Base-by-base conservation (phyloP, 2,888 invertebrate species). In the Boloria selene region DNA sequence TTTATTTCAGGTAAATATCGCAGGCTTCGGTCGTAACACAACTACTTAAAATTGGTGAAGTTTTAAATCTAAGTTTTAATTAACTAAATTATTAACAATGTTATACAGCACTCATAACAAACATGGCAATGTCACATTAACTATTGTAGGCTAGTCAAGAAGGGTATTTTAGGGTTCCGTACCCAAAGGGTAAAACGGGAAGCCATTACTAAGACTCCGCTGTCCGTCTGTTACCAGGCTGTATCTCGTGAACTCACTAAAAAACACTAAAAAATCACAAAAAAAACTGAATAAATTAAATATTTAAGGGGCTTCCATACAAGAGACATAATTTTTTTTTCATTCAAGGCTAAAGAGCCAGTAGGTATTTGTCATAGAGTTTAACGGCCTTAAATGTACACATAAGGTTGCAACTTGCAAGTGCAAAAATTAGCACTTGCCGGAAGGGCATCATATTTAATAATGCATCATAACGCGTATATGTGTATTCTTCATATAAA, bases 1-100 rank as follows among this genome's bases (percentile, higher is more conserved):
- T 70, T 73, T 44, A 64, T 80, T 80, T 44, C 81, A 81, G 82
- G 81, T 83, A 83, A 81, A 70, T 74, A 76, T 71, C 70, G 1
- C 26, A 16, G 3, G 47, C 26, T 1, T 49, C 47, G 59, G 49
- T 26, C 26, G 17, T 13, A 10, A 22, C 22, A 22, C 10, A 3
- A 17, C 49, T 59, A 4, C 45, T 56, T 45, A 45, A 4, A 10
- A 17, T 56, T 56, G 45, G 56, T 45, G 56, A 56, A 22, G 42
- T 56, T 56, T n/a, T n/a, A 22, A n/a, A 22, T 22, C 13, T 26
- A 45, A 45, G 10, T 45, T 18, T 13, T 56, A 17, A 38, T 17
- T 18, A 50, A 17, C 31, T 7, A 10, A 10, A 50, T 50, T 3
- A 6, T 6, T 6, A n/a, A 49, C 16, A 49, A 49, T n/a, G 0